phyloP scores from a whole-genome alignment of 2,888 invertebrate genomes.

The Orchestes rusci region DNA sequence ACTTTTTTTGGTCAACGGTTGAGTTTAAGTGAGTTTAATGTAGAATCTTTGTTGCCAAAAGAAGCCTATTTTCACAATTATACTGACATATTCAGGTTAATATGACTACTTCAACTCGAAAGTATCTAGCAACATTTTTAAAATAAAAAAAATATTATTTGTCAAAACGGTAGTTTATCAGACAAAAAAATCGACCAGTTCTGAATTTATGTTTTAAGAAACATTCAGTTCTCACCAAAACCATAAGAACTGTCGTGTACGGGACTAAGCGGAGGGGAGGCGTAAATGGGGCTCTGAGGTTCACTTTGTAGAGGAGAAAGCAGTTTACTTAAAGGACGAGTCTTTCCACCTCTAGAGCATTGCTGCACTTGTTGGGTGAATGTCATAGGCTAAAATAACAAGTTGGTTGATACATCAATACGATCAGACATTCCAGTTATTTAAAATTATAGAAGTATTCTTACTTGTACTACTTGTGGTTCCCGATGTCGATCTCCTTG shows the following conservation, averaged over 20 bases:
- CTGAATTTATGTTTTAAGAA: too few species aligned
- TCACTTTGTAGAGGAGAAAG: conserved; percentile 56
- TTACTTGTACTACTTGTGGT: conserved; percentile 34
- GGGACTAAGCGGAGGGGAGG: conserved; percentile 59
- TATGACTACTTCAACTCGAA: too few species aligned
- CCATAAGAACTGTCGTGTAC: conserved; percentile 41
- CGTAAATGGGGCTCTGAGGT: conserved; percentile 64
- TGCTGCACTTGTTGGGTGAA: conserved; percentile 91
- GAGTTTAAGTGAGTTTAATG: too few species aligned
- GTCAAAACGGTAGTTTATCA: too few species aligned
- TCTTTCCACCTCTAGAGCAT: conserved; percentile 63
- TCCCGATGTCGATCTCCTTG: conserved; percentile 41
- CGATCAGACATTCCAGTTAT: neutral
- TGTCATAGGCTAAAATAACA: conserved; percentile 59
- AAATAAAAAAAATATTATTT: too few species aligned
- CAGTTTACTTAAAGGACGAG: conserved; percentile 56
- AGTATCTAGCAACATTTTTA: too few species aligned
- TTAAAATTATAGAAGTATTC: neutral
- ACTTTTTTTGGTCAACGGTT: too few species aligned
- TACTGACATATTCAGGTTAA: too few species aligned
- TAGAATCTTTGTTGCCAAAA: too few species aligned
- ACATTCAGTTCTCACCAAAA: conserved; percentile 42
- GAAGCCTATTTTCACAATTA: too few species aligned
- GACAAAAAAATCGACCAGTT: too few species aligned
- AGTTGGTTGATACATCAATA: neutral